Evolutionary conservation across 1,140 invertebrate genomes (phyloP).

Genomic region (Drosophila pachea): DNA sequence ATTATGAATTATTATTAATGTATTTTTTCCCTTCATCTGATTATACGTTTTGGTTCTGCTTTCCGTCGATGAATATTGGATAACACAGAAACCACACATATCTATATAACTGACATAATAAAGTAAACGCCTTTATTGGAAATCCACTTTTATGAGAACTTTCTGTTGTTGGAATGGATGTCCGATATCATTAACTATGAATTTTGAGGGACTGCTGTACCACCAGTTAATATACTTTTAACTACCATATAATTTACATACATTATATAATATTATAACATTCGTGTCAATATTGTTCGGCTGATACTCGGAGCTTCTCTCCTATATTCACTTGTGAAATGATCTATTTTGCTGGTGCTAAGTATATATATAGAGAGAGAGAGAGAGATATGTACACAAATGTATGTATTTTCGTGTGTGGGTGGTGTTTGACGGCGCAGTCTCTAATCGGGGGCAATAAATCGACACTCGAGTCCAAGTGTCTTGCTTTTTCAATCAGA

Average conservation of each 20-base stretch:
- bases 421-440: conserved; percentile 22
- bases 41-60: neutral
- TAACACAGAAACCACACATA: neutral
- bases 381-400: neutral
- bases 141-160: too few relatives aligned
- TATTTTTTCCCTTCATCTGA: neutral
- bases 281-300: neutral
- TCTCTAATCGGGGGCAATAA: conserved; percentile 68
- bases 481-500: conserved; percentile 72
- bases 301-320: neutral
- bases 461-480: conserved; percentile 72
- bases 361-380: neutral
- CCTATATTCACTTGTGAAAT: neutral
- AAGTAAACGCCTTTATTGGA: too few relatives aligned
- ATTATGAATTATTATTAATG: conserved; percentile 2
- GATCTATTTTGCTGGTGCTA: neutral
- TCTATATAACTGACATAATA: neutral
- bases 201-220: too few relatives aligned
- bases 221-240: too few relatives aligned
- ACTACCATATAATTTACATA: neutral
- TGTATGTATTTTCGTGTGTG: conserved; percentile 1
- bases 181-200: too few relatives aligned
- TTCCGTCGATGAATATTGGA: neutral
- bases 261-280: neutral
- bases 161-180: too few relatives aligned